Percentiles rank a stretch among this genome's conserved stretches.
phyloP scores from a whole-genome alignment of 2,888 invertebrate species.

The Didymodactylos carnosus region DNA sequence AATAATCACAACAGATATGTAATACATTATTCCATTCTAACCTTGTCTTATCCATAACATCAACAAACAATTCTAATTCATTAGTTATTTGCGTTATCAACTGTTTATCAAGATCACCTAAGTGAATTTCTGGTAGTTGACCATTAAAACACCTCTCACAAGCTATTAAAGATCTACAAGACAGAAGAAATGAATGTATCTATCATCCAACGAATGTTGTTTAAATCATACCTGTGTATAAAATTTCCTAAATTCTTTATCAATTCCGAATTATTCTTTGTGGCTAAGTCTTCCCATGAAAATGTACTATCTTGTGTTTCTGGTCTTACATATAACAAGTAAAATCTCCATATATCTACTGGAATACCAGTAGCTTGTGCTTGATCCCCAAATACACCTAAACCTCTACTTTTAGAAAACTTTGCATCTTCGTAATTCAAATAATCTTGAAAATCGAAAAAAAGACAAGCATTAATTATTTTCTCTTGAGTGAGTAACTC shows the following conservation, averaged over 20 bases:
- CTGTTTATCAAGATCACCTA: no score
- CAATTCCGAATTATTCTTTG: conserved; percentile 79
- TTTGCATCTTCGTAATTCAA: conserved; percentile 94
- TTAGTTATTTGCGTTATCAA: conserved; percentile 17
- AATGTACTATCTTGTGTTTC: conserved; percentile 77
- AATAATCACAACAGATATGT: no score
- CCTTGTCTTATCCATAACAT: conserved; percentile 28
- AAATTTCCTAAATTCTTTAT: conserved; percentile 95
- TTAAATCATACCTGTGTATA: conserved; percentile 53
- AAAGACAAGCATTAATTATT: no score
- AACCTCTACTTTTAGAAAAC: conserved; percentile 84
- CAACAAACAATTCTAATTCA: conserved; percentile 25
- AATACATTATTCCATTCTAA: no score
- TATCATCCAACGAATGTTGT: conserved; percentile 25
- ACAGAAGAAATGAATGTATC: background rate
- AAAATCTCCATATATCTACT: conserved; percentile 80
- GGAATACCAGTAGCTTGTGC: conserved; percentile 70
- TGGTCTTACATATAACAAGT: conserved; percentile 73
- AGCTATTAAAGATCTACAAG: conserved; percentile 58
- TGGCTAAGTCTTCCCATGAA: conserved; percentile 74
- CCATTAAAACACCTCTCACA: conserved; percentile 12
- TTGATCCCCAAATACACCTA: conserved; percentile 88
- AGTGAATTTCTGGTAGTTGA: no score
- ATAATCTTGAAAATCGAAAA: conserved; percentile 48
- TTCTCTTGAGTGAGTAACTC: no score